Percentiles rank a stretch among this genome's conserved stretches.
Evolutionary conservation across 1,140 invertebrate species (phyloP).

Genomic region (Notospermus geniculatus): DNA sequence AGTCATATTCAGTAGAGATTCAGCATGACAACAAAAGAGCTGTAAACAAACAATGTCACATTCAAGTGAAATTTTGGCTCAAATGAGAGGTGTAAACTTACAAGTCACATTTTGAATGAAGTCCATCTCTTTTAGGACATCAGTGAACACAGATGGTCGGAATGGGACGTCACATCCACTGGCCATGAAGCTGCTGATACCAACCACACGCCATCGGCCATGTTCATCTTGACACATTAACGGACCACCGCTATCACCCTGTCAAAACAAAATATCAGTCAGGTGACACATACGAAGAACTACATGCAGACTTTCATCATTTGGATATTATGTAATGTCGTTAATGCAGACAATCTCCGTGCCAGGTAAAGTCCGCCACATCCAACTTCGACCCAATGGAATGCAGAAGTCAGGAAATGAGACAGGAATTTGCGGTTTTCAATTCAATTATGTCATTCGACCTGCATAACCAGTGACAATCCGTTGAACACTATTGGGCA

Average conservation of each 20-base stretch:
- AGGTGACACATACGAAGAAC: background rate
- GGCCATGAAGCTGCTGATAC: conserved; percentile 65
- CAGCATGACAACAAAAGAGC: too few species aligned
- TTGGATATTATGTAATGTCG: background rate
- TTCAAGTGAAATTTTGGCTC: too few species aligned
- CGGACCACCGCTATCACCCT: conserved; percentile 86
- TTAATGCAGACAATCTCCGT: background rate
- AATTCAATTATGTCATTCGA: too few species aligned
- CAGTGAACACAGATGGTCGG: conserved; percentile 40
- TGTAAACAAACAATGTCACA: too few species aligned
- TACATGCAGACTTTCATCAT: background rate
- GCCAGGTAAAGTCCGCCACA: background rate
- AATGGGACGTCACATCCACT: conserved; percentile 32
- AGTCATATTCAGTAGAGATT: too few species aligned
- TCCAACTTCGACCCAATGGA: background rate
- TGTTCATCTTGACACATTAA: conserved; percentile 66
- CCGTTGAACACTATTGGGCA: too few species aligned
- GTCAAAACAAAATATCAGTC: conserved; percentile 67
- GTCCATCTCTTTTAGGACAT: conserved; percentile 19
- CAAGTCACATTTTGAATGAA: too few species aligned
- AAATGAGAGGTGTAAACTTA: too few species aligned
- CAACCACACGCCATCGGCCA: conserved; percentile 73
- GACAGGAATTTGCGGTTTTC: background rate
- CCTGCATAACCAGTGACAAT: too few species aligned
- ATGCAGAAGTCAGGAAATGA: background rate